These are phyloP conservation scores for Acropternis orthonyx DNA, from an alignment of 2,797 vertebrate species.

Conservation along the genomic window DNA sequence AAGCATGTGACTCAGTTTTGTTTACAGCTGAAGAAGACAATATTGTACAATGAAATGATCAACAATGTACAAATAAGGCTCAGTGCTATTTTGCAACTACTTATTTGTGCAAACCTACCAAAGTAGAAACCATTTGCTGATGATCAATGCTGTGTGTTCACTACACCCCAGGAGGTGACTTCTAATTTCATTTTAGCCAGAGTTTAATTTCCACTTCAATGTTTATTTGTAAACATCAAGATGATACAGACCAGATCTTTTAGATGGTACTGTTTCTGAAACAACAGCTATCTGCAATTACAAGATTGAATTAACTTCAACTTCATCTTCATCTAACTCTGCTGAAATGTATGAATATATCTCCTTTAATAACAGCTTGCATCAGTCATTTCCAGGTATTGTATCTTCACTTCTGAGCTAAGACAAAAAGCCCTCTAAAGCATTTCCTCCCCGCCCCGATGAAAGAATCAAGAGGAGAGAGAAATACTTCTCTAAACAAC, in stretches of 20 bases:
- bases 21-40: background rate
- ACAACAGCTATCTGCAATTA: conserved; percentile 11
- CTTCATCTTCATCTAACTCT: background rate
- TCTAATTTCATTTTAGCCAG: conserved; percentile 17
- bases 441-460: no score
- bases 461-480: background rate
- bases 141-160: background rate
- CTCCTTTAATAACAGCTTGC: conserved; percentile 1
- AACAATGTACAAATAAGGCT: background rate
- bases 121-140: background rate
- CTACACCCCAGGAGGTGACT: background rate
- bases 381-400: conserved; percentile 14
- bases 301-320: conserved; percentile 33
- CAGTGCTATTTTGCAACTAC: background rate
- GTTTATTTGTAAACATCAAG: conserved; percentile 46
- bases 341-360: background rate
- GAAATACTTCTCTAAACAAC: background rate
- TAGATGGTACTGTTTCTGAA: background rate
- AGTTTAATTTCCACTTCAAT: conserved; percentile 25
- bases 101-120: background rate
- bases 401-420: background rate
- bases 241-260: conserved; percentile 27
- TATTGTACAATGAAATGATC: background rate
- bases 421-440: background rate
- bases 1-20: background rate